These are phyloP conservation scores for Serripes groenlandicus DNA, from an alignment of 2,888 invertebrate species.

Conservation along the genomic window DNA sequence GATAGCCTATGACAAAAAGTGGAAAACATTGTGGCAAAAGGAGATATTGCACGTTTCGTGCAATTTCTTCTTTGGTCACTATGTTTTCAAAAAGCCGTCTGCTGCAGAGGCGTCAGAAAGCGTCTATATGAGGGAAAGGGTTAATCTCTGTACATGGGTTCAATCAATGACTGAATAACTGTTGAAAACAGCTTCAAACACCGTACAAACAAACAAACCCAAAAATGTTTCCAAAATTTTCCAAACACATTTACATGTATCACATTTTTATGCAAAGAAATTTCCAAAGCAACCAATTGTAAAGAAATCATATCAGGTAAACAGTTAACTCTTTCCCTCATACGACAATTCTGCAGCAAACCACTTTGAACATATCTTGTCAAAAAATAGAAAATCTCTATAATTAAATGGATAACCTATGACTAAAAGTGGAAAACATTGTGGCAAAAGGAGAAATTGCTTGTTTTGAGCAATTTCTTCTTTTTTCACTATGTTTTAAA, in stretches of 20 bases:
- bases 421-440: too few relatives aligned
- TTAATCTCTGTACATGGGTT: not conserved
- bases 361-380: too few relatives aligned
- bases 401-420: too few relatives aligned
- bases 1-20: not conserved
- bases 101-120: not conserved
- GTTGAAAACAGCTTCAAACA: not conserved
- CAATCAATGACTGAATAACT: not conserved
- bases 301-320: too few relatives aligned
- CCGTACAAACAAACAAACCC: not conserved
- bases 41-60: not conserved
- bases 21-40: not conserved
- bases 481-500: too few relatives aligned
- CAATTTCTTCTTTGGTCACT: conserved; percentile 2
- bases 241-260: not conserved
- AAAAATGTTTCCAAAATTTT: not conserved
- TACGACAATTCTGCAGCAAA: not conserved
- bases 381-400: too few relatives aligned
- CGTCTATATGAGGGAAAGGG: not conserved
- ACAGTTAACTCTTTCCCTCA: not conserved
- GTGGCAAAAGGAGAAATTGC: too few relatives aligned
- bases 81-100: not conserved
- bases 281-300: too few relatives aligned
- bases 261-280: too few relatives aligned
- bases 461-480: too few relatives aligned